phyloP scores from a whole-genome alignment of 2,888 invertebrate species.

The Tetranychus truncatus region DNA sequence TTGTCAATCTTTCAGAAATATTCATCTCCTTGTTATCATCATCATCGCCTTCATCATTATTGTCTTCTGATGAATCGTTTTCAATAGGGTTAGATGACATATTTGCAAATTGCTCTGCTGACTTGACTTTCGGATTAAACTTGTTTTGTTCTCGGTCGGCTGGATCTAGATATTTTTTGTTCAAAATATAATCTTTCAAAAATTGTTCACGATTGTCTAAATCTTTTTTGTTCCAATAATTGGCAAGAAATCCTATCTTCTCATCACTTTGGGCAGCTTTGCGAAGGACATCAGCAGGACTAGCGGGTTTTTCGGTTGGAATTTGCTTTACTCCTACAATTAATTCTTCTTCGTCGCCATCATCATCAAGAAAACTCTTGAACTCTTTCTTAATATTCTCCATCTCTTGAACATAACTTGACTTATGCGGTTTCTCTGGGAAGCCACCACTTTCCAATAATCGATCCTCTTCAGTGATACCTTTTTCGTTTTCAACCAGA shows the following conservation, averaged over 20 bases:
- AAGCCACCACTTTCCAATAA: neutral
- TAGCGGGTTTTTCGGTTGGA: neutral
- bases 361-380: conserved; percentile 37
- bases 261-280: conserved; percentile 20
- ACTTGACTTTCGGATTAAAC: neutral
- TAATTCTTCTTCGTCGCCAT: conserved; percentile 33
- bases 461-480: conserved; percentile 23
- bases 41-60: conserved; percentile 62
- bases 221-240: conserved; percentile 57
- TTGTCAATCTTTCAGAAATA: neutral
- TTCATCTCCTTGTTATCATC: conserved; percentile 26
- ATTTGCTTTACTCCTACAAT: conserved; percentile 29
- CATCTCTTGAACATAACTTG: conserved; percentile 49
- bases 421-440: conserved; percentile 19
- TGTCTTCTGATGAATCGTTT: conserved; percentile 38
- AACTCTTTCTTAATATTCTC: conserved; percentile 46
- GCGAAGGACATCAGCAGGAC: neutral
- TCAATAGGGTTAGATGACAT: too few relatives aligned
- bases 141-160: conserved; percentile 27
- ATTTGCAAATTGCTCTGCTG: too few relatives aligned
- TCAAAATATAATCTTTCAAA: conserved; percentile 73
- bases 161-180: conserved; percentile 43
- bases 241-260: conserved; percentile 47
- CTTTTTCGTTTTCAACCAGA: conserved; percentile 43
- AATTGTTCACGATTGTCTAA: conserved; percentile 69